Evolutionary conservation across 2,797 vertebrate species (phyloP).

Genomic region (Falco cherrug): DNA sequence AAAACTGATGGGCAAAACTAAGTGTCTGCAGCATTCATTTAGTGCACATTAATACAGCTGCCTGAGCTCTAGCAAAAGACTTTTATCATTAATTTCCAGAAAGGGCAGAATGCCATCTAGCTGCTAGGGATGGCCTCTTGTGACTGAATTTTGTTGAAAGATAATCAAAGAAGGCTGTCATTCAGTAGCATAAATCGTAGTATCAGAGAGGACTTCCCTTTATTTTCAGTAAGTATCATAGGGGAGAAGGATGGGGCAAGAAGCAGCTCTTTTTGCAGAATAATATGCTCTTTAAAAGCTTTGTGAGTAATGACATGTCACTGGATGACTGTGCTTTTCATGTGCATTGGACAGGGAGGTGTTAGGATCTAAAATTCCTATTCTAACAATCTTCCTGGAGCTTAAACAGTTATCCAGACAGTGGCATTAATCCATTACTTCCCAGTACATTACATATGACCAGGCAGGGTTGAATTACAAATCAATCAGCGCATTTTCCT

Average conservation of each 20-base stretch:
- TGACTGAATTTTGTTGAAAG: conserved; percentile 45
- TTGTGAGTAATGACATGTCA: conserved; percentile 51
- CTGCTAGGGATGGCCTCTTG: not conserved
- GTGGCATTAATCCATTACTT: conserved; percentile 63
- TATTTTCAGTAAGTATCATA: conserved; percentile 44
- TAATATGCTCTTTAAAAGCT: conserved; percentile 26
- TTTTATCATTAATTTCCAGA: conserved; percentile 37
- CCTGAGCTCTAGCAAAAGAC: not conserved
- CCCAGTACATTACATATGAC: not conserved
- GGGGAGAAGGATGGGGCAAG: not conserved
- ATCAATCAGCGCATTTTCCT: conserved; percentile 10
- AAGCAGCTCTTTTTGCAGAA: conserved; percentile 13
- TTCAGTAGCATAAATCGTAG: conserved; percentile 40
- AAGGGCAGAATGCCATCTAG: conserved; percentile 15
- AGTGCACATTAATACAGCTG: not conserved
- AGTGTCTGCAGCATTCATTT: not conserved
- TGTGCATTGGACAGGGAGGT: not conserved
- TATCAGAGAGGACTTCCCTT: conserved; percentile 15
- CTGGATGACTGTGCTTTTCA: conserved; percentile 24
- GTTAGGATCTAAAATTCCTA: conserved; percentile 17
- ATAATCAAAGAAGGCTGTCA: conserved; percentile 41
- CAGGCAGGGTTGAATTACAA: not conserved
- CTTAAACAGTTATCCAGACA: conserved; percentile 29
- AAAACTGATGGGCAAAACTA: not conserved
- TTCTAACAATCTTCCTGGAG: conserved; percentile 24